Evolutionary conservation across 1,140 invertebrate species (phyloP).

Genomic region (Ooceraea biroi): DNA sequence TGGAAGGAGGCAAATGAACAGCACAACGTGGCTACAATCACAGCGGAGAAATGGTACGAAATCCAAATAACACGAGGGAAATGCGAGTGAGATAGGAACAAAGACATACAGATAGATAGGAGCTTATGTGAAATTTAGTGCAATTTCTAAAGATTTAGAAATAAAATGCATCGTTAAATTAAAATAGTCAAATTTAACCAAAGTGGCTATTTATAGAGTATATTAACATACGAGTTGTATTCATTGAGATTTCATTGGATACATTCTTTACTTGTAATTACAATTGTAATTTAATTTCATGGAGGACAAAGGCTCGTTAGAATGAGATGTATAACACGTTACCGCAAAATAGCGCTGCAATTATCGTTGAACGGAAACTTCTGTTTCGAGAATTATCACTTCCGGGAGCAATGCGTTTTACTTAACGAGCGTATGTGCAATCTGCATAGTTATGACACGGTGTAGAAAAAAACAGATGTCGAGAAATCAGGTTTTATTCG

Average conservation of each 20-base stretch:
- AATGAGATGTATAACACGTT: background rate
- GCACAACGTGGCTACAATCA: slow-evolving; percentile 68
- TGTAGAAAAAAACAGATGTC: slow-evolving; percentile 42
- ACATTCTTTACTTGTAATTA: background rate
- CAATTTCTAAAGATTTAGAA: slow-evolving; percentile 10
- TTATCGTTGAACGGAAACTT: background rate
- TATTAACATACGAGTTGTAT: background rate
- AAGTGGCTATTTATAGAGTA: background rate
- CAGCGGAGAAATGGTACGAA: slow-evolving; percentile 54
- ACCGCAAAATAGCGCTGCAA: background rate
- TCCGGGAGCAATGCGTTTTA: background rate
- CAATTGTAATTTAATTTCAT: background rate
- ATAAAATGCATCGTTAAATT: slow-evolving; percentile 17
- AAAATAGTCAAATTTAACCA: background rate
- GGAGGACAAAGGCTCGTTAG: background rate
- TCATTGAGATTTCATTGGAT: background rate
- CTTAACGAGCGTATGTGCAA: slow-evolving; percentile 40
- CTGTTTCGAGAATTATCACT: background rate
- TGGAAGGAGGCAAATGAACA: slow-evolving; percentile 66
- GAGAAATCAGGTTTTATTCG: slow-evolving; percentile 71
- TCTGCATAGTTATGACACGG: slow-evolving; percentile 13
- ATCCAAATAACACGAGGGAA: slow-evolving; percentile 53
- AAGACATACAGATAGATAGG: slow-evolving; percentile 29
- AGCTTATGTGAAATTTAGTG: slow-evolving; percentile 7
- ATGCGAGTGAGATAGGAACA: slow-evolving; percentile 30